Conservation (phyloP, 23 tunicate genomes). For the Halocynthia roretzi region DNA sequence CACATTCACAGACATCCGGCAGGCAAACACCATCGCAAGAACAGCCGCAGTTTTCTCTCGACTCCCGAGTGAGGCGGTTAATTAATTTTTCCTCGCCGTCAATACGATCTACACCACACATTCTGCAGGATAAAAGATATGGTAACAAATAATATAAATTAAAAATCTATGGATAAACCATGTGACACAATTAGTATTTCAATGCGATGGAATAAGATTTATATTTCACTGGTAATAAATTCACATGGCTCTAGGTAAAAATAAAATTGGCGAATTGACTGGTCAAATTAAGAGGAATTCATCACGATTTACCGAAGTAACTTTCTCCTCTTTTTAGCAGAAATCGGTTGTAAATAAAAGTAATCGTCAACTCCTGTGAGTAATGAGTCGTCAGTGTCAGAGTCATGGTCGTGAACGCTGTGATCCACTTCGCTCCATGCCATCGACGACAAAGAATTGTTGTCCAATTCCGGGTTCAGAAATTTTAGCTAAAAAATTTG, state of each 20-base stretch:
- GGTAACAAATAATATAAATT: not conserved
- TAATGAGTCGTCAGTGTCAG: slow-evolving; percentile 15
- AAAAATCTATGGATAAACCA: not conserved
- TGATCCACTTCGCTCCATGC: slow-evolving; percentile 20
- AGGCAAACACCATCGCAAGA: slow-evolving; percentile 59
- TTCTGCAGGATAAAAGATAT: slow-evolving; percentile 14
- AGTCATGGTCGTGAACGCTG: not conserved
- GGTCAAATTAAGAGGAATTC: no score
- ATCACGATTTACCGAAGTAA: slow-evolving; percentile 31
- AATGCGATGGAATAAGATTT: no score
- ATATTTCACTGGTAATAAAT: no score
- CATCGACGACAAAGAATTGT: slow-evolving; percentile 33
- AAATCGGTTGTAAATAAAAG: slow-evolving; percentile 66
- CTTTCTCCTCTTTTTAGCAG: slow-evolving; percentile 67
- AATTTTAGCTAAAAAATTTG: slow-evolving; percentile 25
- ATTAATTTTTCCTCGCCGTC: slow-evolving; percentile 71
- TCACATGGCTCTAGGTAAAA: no score
- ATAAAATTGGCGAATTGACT: no score
- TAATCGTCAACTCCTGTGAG: slow-evolving; percentile 35
- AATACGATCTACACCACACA: slow-evolving; percentile 72
- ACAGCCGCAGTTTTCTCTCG: slow-evolving; percentile 91
- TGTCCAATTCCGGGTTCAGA: slow-evolving; percentile 44
- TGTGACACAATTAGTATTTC: no score
- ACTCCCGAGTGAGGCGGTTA: slow-evolving; percentile 60
- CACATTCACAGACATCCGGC: slow-evolving; percentile 80